Conservation (phyloP, 2,113 vertebrate species). For the Pitta sordida region DNA sequence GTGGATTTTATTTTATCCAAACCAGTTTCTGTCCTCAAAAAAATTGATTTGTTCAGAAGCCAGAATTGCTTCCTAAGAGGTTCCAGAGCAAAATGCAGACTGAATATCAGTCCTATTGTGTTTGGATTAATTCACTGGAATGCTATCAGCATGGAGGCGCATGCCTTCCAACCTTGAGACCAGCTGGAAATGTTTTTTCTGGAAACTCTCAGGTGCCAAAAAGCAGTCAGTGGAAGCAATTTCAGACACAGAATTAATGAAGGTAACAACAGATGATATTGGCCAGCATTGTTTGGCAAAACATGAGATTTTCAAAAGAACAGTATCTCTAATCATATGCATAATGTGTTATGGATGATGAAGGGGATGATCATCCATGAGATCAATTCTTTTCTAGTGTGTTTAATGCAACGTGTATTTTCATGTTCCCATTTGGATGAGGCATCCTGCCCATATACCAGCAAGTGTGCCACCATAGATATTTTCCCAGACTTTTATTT, state of each 20-base stretch:
- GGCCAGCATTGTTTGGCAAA: constrained; percentile 8
- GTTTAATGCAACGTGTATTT: neutral
- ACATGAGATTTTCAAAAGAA: neutral
- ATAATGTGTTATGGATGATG: neutral
- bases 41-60: neutral
- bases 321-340: neutral
- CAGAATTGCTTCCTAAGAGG: constrained; percentile 16
- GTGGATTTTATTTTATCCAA: constrained; percentile 1
- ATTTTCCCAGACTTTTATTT: neutral
- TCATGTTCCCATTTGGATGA: neutral
- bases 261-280: neutral
- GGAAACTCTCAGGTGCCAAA: constrained; percentile 31
- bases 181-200: constrained; percentile 44
- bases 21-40: neutral
- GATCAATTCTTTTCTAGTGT: neutral
- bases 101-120: constrained; percentile 5
- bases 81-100: neutral
- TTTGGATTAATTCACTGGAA: constrained; percentile 35
- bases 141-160: neutral
- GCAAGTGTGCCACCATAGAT: neutral
- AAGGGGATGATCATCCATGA: neutral
- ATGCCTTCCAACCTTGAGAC: constrained; percentile 37
- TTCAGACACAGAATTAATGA: constrained; percentile 44
- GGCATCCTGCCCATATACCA: neutral
- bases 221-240: constrained; percentile 39